Percentiles rank a stretch among this genome's conserved stretches.
Evolutionary conservation across 2,888 invertebrate species (phyloP).

Genomic region (Acleris emargana): DNA sequence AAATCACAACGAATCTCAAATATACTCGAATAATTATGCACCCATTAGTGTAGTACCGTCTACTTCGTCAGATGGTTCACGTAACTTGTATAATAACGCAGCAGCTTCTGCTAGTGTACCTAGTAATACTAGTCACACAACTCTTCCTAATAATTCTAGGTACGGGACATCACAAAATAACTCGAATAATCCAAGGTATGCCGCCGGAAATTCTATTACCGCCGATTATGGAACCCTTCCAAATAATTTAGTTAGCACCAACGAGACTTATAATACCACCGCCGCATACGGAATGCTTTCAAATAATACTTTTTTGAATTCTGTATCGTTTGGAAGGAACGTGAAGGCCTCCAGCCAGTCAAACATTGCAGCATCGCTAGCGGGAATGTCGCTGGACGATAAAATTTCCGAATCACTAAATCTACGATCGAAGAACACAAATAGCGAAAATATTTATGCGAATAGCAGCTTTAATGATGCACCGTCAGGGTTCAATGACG

Average conservation of each 20-base stretch:
- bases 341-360: conserved; percentile 41
- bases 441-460: conserved; percentile 64
- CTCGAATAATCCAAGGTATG: background rate
- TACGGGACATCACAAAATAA: conserved; percentile 19
- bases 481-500: conserved; percentile 45
- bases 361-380: conserved; percentile 51
- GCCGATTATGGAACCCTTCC: conserved; percentile 31
- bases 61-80: conserved; percentile 44
- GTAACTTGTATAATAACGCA: conserved; percentile 57
- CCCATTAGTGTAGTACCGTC: conserved; percentile 29
- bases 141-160: conserved; percentile 29
- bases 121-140: conserved; percentile 9
- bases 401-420: conserved; percentile 78
- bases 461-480: conserved; percentile 50
- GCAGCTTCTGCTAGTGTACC: conserved; percentile 48
- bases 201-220: conserved; percentile 12
- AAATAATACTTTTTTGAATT: conserved; percentile 51
- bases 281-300: conserved; percentile 51
- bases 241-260: conserved; percentile 21
- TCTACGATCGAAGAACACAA: conserved; percentile 72
- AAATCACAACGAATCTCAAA: conserved; percentile 62
- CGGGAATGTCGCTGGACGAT: conserved; percentile 75
- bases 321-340: conserved; percentile 56
- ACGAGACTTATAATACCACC: conserved; percentile 20
- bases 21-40: conserved; percentile 52